Evolutionary conservation across 2,797 vertebrate genomes (phyloP), one percentile per base, ranked within the genome.

Genomic region (Paguma larvata): DNA sequence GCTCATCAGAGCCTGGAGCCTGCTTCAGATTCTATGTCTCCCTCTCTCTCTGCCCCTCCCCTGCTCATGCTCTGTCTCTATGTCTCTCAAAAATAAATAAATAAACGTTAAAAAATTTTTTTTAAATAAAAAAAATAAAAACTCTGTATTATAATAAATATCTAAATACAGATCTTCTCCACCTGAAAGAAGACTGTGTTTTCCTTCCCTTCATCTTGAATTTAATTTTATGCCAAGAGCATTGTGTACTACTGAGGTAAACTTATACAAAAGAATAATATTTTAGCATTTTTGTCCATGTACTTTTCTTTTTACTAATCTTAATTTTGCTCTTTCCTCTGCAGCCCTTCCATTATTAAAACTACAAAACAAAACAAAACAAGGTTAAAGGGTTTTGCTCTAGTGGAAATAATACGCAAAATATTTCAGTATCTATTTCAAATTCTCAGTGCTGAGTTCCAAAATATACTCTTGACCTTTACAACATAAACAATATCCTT

Each of bases 171-270:
- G 30, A 84, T 16, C 16, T 8, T 63, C 9, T 51, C 44, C 6
- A 84, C 65, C 32, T 84, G 46, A 93, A 91, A 93, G 19, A 87
- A 83, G 30, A 44, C 18, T 41, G 38, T 15, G 38, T 77, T 83
- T 97, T 46, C 34, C 70, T 84, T 84, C 30, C 23, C 2, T 78
- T 87, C 34, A 65, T 65, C 53, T 84, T 34, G 44, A 72, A 87
- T 78, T 90, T 78, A 84, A 93, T 94, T 96, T 83, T 83, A 88
- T 34, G 32, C 15, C 62, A n/a, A 38, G 38, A 90, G 11, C 19
- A 80, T 73, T 83, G 25, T 85, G 48, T 48, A 48, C 18, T 63
- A 84, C n/a, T 92, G 65, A 16, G 18, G 89, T 85, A 88, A 89
- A 19, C 16, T 68, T 75, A 5, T 92, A 85, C 6, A 30, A 84